phyloP scores from a whole-genome alignment of 2,113 vertebrate genomes.

The Strix uralensis region DNA sequence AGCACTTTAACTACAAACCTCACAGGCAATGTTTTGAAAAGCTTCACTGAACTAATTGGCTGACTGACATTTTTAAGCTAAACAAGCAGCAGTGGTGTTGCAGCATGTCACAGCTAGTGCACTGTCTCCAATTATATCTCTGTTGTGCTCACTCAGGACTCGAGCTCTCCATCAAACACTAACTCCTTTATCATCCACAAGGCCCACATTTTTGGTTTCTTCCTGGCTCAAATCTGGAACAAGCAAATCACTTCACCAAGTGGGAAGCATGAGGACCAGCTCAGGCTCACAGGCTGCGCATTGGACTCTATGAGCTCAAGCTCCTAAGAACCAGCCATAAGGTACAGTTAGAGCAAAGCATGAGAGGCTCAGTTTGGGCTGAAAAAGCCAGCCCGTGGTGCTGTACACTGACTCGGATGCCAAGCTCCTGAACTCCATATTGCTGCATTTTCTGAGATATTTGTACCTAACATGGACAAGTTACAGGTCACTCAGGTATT shows the following conservation, averaged over 20 bases:
- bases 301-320: background rate
- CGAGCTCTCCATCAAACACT: background rate
- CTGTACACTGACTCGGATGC: background rate
- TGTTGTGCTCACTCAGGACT: background rate
- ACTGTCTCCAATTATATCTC: background rate
- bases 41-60: background rate
- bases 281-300: accelerated
- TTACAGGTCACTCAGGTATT: background rate
- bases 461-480: background rate
- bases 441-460: background rate
- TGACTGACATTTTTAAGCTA: slow-evolving; percentile 9
- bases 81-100: background rate
- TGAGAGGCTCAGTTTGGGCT: background rate
- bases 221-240: background rate
- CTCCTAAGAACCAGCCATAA: background rate
- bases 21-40: background rate
- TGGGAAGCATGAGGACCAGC: background rate
- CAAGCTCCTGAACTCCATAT: background rate
- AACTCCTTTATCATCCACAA: background rate
- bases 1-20: background rate
- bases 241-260: background rate
- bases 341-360: background rate
- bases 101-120: background rate
- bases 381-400: background rate
- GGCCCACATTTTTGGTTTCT: background rate